These are phyloP conservation scores for Coregonus suidteri DNA, from an alignment of 2,797 vertebrate species.

Conservation along the genomic window DNA sequence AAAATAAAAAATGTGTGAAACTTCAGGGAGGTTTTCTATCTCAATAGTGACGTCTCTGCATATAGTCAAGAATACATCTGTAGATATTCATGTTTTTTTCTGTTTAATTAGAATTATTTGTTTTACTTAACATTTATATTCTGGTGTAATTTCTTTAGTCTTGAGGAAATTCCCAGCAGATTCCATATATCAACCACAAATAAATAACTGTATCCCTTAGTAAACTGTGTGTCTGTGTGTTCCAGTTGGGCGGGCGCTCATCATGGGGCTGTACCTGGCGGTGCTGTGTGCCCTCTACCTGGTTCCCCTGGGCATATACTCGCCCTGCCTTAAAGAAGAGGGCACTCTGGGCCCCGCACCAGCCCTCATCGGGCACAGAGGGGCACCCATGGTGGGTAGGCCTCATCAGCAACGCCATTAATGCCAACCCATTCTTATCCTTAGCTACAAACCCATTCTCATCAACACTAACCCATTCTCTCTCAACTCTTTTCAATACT, in stretches of 20 bases:
- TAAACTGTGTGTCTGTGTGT: slow-evolving; percentile 20
- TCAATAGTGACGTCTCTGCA: neutral
- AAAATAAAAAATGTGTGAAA: too few species aligned
- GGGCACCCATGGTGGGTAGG: slow-evolving; percentile 86
- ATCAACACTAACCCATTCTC: neutral
- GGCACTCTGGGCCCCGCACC: slow-evolving; percentile 83
- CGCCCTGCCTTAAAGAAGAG: slow-evolving; percentile 85
- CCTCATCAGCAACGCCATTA: neutral
- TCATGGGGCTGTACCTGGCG: slow-evolving; percentile 78
- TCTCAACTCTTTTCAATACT: too few species aligned
- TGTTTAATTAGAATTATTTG: neutral
- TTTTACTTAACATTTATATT: neutral
- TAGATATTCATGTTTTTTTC: too few species aligned
- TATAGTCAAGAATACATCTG: too few species aligned
- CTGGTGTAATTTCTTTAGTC: neutral
- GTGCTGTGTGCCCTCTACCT: slow-evolving; percentile 82
- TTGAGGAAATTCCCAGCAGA: neutral
- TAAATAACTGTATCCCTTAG: neutral
- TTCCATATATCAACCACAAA: neutral
- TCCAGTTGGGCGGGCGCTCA: slow-evolving; percentile 75
- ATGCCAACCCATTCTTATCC: neutral
- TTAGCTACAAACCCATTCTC: neutral
- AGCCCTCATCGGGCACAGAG: slow-evolving; percentile 85
- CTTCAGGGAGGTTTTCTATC: neutral
- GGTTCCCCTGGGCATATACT: slow-evolving; percentile 86